Evolutionary conservation across 1,140 invertebrate genomes (phyloP).

Genomic region (Tribolium castaneum): DNA sequence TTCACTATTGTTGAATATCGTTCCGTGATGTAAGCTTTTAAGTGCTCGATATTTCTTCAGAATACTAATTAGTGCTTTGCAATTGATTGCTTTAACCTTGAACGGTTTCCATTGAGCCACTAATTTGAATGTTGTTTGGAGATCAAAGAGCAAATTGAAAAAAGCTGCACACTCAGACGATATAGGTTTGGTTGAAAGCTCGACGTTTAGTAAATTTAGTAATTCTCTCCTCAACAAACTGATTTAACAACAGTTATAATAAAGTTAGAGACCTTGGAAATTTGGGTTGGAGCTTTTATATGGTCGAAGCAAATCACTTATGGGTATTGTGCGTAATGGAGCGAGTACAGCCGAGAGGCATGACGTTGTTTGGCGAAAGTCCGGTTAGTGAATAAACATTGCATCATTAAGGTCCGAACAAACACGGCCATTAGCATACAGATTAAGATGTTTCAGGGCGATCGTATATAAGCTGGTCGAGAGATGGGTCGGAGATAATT

Average conservation of each 20-base stretch:
- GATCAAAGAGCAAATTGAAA: slow-evolving; percentile 7
- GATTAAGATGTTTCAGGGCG: slow-evolving; percentile 25
- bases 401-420: slow-evolving; percentile 43
- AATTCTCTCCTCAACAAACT: slow-evolving; percentile 21
- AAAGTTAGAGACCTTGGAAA: slow-evolving; percentile 24
- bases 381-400: slow-evolving; percentile 46
- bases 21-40: slow-evolving; percentile 35
- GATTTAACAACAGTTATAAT: slow-evolving; percentile 19
- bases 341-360: slow-evolving; percentile 33
- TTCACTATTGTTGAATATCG: no score
- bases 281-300: slow-evolving; percentile 18
- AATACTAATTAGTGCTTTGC: slow-evolving; percentile 55
- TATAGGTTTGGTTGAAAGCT: not conserved
- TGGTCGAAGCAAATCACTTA: slow-evolving; percentile 18
- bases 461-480: not conserved
- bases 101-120: not conserved
- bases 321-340: slow-evolving; percentile 26
- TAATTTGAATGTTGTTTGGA: not conserved
- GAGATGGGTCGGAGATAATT: slow-evolving; percentile 6
- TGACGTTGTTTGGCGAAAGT: slow-evolving; percentile 36
- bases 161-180: slow-evolving; percentile 8
- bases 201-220: slow-evolving; percentile 23
- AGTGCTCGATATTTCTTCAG: slow-evolving; percentile 46
- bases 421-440: slow-evolving; percentile 39
- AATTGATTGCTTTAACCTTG: slow-evolving; percentile 52